These are phyloP conservation scores for Neelides sp. DNA, from an alignment of 1,140 invertebrate genomes.

Conservation along the genomic window DNA sequence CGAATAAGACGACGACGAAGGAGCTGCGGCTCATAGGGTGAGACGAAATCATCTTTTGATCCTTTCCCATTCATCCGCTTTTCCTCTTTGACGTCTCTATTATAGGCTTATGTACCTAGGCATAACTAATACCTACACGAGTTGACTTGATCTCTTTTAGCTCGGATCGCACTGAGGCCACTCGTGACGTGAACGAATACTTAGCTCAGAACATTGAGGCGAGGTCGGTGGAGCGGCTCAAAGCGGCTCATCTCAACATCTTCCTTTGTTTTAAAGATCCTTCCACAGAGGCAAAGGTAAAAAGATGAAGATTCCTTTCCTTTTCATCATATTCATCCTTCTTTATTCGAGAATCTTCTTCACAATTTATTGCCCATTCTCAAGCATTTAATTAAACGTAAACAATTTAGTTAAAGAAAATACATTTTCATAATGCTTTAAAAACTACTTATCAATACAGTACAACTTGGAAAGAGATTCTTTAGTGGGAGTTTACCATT, in stretches of 20 bases:
- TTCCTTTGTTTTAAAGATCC: conserved; percentile 65
- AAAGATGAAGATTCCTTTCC: neutral
- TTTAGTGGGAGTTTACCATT: no score
- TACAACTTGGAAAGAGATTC: no score
- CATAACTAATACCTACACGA: no score
- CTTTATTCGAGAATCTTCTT: neutral
- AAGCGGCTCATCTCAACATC: conserved; percentile 70
- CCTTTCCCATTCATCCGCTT: no score
- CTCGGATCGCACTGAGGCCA: no score
- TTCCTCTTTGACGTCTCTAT: no score
- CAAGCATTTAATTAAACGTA: no score
- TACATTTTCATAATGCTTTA: no score
- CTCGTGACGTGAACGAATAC: conserved; percentile 91
- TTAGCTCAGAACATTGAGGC: conserved; percentile 85
- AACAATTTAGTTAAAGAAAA: no score
- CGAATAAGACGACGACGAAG: conserved; percentile 67
- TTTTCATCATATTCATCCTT: neutral
- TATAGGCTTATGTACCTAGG: no score
- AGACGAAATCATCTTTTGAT: conserved; percentile 53
- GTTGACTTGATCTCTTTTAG: no score
- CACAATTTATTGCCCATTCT: neutral
- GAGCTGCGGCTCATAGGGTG: conserved; percentile 79
- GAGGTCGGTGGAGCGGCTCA: conserved; percentile 73
- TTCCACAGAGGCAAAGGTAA: conserved; percentile 65
- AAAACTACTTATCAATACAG: no score